Evolutionary conservation across 2,797 vertebrate genomes (phyloP), one percentile per base, ranked within the genome.

Genomic region (Cuniculus paca): DNA sequence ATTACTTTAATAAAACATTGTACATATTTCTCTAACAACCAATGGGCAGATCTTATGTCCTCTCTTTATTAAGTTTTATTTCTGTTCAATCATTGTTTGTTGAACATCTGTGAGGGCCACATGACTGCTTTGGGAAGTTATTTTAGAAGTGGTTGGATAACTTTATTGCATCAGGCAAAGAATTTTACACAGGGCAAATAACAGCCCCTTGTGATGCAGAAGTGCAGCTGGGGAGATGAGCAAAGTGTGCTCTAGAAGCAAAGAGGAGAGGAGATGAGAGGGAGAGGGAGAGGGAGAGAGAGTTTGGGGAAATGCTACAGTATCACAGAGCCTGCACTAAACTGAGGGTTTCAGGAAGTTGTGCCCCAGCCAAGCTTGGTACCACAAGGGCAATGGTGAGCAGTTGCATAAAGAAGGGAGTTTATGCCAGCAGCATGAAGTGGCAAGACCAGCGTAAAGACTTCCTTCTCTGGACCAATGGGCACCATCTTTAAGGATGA

Each of bases 1-100:
- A 75, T 84, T 87, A 79, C 34, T 95, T 93, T 82, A 82, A 68
- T 77, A 89, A 91, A 88, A 68, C 0, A 74, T 50, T 42, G 13
- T 84, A 24, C 79, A 50, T 60, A 50, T 63, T 88, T n/a, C 61
- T 63, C 13, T 65, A 91, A 17, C 63, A 83, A 60, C 16, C 42
- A 81, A 36, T 24, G 90, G 34, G 3, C n/a, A 13, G 22, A 78
- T 78, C 45, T 90, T 92, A 28, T 60, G 5, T 61, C 22, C 5
- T 54, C 2, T 54, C 24, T 61, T 89, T 36, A 81, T 75, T 81
- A 85, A 81, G 68, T 20, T 74, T 86, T 56, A 52, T 65, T 94
- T 92, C n/a, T 48, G 17, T 42, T 89, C 48, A 63, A 5, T 56
- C 54, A 45, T 36, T 68, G 50, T 68, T 94, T 84, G 6, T 7